Conservation (phyloP, 2,888 invertebrate genomes). For the Caenorhabditis sp. region DNA sequence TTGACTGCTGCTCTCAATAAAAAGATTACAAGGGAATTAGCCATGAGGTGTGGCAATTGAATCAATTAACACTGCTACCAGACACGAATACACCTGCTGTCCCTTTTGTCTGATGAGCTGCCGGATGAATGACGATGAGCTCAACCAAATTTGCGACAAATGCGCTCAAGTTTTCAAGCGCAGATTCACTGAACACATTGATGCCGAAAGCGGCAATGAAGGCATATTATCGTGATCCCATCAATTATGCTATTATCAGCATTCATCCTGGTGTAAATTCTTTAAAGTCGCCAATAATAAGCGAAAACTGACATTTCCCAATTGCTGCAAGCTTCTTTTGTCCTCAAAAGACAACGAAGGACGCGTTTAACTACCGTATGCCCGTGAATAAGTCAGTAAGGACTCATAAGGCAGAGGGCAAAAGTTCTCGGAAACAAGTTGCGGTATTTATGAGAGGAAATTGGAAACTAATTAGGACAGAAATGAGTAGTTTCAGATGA, state of each 20-base stretch:
- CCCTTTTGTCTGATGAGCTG: conserved; percentile 45
- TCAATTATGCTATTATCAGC: conserved; percentile 12
- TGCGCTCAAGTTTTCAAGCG: too few relatives aligned
- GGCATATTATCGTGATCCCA: conserved; percentile 6
- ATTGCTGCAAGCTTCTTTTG: conserved; percentile 4
- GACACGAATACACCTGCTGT: conserved; percentile 50
- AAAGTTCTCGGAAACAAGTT: conserved; percentile 41
- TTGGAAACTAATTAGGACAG: conserved; percentile 49
- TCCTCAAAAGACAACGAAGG: conserved; percentile 13
- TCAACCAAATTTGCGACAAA: conserved; percentile 36
- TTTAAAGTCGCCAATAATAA: neutral
- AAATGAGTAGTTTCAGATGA: conserved; percentile 45
- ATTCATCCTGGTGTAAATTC: neutral
- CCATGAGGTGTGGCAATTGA: conserved; percentile 31
- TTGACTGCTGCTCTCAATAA: conserved; percentile 51
- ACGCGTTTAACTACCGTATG: conserved; percentile 27
- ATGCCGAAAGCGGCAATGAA: too few relatives aligned
- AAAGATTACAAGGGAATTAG: conserved; percentile 56
- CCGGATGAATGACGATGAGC: conserved; percentile 50
- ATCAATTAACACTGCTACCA: conserved; percentile 42
- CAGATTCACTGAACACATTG: too few relatives aligned
- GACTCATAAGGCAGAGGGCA: conserved; percentile 6
- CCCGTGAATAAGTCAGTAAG: conserved; percentile 33
- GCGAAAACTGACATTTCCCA: too few relatives aligned
- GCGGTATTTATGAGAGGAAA: conserved; percentile 48